Conservation (phyloP, 2,888 invertebrate genomes). For the Agelastica alni region DNA sequence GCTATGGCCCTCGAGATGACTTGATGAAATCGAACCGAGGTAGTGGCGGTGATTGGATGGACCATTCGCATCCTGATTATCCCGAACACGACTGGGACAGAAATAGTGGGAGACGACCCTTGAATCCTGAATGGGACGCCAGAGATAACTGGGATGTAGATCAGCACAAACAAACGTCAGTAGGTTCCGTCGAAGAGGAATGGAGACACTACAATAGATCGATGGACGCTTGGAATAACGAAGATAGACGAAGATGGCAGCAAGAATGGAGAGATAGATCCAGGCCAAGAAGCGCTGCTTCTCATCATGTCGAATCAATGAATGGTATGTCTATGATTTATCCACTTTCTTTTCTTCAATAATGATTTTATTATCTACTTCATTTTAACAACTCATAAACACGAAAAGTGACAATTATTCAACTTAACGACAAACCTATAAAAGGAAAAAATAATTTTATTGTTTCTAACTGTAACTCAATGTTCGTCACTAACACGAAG, state of each 20-base stretch:
- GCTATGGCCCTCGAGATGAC: slow-evolving; percentile 26
- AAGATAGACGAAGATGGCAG: slow-evolving; percentile 59
- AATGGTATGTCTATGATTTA: slow-evolving; percentile 24
- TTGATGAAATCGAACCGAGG: slow-evolving; percentile 16
- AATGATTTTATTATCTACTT: no score
- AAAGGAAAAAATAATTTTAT: no score
- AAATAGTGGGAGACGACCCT: background rate
- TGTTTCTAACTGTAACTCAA: no score
- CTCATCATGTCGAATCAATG: slow-evolving; percentile 43
- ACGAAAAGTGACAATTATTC: no score
- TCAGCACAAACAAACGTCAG: slow-evolving; percentile 47
- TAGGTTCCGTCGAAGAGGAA: slow-evolving; percentile 48
- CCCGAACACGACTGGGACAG: slow-evolving; percentile 20
- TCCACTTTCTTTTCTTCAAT: no score
- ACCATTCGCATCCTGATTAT: slow-evolving; percentile 1
- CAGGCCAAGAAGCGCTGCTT: slow-evolving; percentile 56
- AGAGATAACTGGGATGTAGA: slow-evolving; percentile 52
- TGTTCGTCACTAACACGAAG: no score
- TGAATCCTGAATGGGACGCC: slow-evolving; percentile 14
- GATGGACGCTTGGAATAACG: slow-evolving; percentile 56
- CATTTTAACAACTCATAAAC: no score
- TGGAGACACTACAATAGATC: slow-evolving; percentile 52
- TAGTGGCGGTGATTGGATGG: slow-evolving; percentile 10
- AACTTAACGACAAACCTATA: no score
- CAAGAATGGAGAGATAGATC: slow-evolving; percentile 52